Conservation (phyloP, 2,797 vertebrate genomes). For the Xenopus petersii region DNA sequence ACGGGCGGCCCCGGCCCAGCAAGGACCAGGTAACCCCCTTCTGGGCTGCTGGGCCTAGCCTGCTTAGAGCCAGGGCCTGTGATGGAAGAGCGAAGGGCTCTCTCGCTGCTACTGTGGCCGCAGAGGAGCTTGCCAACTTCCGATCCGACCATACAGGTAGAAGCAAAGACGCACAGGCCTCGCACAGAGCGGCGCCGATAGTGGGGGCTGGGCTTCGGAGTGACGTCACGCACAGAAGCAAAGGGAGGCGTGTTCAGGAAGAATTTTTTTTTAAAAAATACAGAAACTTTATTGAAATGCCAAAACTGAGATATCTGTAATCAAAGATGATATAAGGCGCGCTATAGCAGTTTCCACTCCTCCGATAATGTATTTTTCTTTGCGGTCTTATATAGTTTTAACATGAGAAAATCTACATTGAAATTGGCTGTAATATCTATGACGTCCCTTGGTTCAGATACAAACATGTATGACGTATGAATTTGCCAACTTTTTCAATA, state of each 20-base stretch:
- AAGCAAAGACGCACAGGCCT: conserved; percentile 18
- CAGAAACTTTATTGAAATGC: conserved; percentile 25
- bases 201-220: background rate
- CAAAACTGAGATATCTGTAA: background rate
- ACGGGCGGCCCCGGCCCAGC: conserved; percentile 40
- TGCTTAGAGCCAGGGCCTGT: conserved; percentile 3
- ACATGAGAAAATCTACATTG: too few species aligned
- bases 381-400: too few species aligned
- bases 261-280: conserved; percentile 7
- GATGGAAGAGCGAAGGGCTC: background rate
- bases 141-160: conserved; percentile 30
- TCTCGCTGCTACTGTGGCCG: conserved; percentile 28
- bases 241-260: background rate
- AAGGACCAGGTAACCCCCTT: conserved; percentile 17
- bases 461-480: too few species aligned
- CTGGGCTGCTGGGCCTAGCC: background rate
- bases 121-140: conserved; percentile 37
- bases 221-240: conserved; percentile 4
- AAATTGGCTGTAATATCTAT: too few species aligned
- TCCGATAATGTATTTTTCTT: too few species aligned
- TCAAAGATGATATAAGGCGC: too few species aligned
- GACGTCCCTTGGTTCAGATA: too few species aligned
- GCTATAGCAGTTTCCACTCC: too few species aligned
- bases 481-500: too few species aligned
- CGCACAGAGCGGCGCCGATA: conserved; percentile 33